Evolutionary conservation across 2,888 invertebrate species (phyloP).

Genomic region (Sthenelais limicola): DNA sequence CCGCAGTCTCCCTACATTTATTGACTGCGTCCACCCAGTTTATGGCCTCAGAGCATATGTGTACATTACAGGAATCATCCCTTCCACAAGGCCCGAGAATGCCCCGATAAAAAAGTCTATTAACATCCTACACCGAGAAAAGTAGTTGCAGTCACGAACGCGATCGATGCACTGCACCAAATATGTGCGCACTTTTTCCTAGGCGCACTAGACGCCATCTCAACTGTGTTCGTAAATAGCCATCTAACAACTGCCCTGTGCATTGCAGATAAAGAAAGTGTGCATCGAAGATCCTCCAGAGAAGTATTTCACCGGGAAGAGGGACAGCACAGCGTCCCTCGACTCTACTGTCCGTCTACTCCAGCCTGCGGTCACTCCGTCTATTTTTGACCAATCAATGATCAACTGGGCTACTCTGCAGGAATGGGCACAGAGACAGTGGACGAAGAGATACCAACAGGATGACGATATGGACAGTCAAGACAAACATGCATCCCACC

Average conservation of each 20-base stretch:
- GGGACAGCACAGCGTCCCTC: conserved; percentile 38
- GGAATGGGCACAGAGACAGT: conserved; percentile 71
- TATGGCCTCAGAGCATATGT: too few species aligned
- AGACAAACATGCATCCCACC: too few species aligned
- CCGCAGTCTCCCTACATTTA: too few species aligned
- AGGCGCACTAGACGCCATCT: not conserved
- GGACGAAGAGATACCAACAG: conserved; percentile 65
- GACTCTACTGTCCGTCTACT: conserved; percentile 44
- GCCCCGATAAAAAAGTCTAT: too few species aligned
- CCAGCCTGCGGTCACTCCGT: conserved; percentile 64
- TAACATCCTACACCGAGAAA: too few species aligned
- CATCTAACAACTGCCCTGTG: conserved; percentile 1
- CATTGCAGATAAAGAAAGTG: conserved; percentile 32
- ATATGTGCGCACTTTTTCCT: too few species aligned
- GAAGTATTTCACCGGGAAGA: conserved; percentile 16
- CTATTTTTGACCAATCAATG: conserved; percentile 70
- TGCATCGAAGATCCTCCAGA: conserved; percentile 34
- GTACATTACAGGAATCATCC: too few species aligned
- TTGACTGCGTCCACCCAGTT: too few species aligned
- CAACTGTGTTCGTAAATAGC: not conserved
- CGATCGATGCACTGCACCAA: too few species aligned
- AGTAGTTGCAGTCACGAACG: too few species aligned
- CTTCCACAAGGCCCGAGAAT: too few species aligned
- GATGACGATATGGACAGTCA: too few species aligned
- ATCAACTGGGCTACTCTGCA: conserved; percentile 70